These are phyloP conservation scores for Pelvicachromis taeniatus DNA, from an alignment of 2,113 vertebrate species.

Conservation along the genomic window DNA sequence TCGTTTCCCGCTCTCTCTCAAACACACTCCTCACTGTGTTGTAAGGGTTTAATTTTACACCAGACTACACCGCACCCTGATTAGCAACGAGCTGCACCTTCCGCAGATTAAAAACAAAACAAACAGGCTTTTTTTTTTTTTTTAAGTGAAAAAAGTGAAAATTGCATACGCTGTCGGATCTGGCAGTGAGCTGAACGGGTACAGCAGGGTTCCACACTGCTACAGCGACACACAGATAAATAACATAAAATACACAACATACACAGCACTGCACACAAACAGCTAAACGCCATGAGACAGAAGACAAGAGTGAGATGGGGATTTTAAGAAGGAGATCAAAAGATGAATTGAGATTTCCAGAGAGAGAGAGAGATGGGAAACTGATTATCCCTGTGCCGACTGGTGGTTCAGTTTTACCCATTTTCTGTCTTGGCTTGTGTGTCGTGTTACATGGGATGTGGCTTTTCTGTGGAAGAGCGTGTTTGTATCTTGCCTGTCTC, in stretches of 20 bases:
- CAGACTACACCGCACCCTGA: slow-evolving; percentile 1
- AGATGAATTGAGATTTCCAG: slow-evolving; percentile 23
- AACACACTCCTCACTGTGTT: not conserved
- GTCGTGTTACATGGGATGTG: not conserved
- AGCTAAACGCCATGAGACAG: not conserved
- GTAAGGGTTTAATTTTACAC: slow-evolving; percentile 34
- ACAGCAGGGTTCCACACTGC: not conserved
- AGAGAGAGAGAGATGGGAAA: not conserved
- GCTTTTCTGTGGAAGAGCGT: not conserved
- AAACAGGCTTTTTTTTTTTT: not conserved
- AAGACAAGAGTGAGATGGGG: not conserved
- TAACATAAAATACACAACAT: not conserved
- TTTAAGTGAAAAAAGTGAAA: not conserved
- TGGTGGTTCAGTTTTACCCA: slow-evolving; percentile 1
- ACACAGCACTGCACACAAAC: not conserved
- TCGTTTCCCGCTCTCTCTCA: slow-evolving; percentile 35
- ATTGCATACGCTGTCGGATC: not conserved
- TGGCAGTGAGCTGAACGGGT: not conserved
- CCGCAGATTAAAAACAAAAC: not conserved
- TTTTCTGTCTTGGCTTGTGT: not conserved
- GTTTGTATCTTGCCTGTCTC: not conserved
- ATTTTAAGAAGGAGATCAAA: not conserved
- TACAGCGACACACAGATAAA: not conserved
- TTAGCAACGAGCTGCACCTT: slow-evolving; percentile 18
- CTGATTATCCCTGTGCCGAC: not conserved